Percentiles rank a stretch among this genome's conserved stretches.
Conservation (phyloP, 2,888 invertebrate genomes). For the Drosophila lutescens region DNA sequence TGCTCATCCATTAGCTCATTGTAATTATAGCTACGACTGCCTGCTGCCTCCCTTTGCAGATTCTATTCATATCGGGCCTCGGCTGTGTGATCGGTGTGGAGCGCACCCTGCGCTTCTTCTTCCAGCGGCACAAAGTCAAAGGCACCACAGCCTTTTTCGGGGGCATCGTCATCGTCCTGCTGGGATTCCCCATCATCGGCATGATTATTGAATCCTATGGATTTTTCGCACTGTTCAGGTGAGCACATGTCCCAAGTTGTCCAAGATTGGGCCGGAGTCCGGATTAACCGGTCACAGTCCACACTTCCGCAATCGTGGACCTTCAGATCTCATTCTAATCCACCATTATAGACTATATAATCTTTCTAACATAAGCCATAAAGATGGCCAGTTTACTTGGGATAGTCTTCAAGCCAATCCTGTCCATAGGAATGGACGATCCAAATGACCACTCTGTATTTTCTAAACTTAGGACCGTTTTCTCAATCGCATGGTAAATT, state of each 20-base stretch:
- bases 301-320: neutral
- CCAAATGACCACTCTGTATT: no score
- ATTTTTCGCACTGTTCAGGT: slow-evolving; percentile 94
- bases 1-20: neutral
- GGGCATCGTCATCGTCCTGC: slow-evolving; percentile 95
- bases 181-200: slow-evolving; percentile 98
- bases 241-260: slow-evolving; percentile 42
- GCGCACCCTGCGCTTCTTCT: slow-evolving; percentile 98
- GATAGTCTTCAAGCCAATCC: no score
- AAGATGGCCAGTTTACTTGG: no score
- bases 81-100: slow-evolving; percentile 98
- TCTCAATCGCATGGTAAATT: no score
- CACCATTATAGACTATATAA: no score
- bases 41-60: slow-evolving; percentile 86
- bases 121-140: slow-evolving; percentile 97
- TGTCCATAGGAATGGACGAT: no score
- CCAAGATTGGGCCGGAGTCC: neutral
- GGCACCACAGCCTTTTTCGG: slow-evolving; percentile 95
- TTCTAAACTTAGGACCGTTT: no score
- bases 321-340: no score
- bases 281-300: neutral
- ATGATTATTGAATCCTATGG: slow-evolving; percentile 99
- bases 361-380: no score
- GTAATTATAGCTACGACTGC: neutral
- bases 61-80: slow-evolving; percentile 97